These are phyloP conservation scores for Cossypha heuglini DNA, from an alignment of 2,797 vertebrate genomes.

Conservation along the genomic window DNA sequence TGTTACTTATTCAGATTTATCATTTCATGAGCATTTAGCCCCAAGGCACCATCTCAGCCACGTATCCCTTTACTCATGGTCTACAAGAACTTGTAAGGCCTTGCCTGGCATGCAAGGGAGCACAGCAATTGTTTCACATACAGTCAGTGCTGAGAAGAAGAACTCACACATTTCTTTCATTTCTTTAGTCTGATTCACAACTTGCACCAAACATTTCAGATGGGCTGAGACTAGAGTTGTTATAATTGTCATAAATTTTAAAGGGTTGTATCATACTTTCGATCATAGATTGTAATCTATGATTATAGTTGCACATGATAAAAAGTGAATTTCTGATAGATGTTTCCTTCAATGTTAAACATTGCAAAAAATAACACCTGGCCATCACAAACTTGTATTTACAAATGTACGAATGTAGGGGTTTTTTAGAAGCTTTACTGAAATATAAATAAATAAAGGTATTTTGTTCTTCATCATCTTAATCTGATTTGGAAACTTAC, in stretches of 20 bases:
- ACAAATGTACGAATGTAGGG: background rate
- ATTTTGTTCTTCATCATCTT: background rate
- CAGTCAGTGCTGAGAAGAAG: background rate
- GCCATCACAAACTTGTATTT: background rate
- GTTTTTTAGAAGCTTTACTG: background rate
- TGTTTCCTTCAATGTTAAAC: background rate
- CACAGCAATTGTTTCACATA: background rate
- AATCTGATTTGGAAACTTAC: background rate
- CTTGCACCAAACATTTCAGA: background rate
- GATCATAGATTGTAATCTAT: background rate
- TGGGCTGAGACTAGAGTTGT: background rate
- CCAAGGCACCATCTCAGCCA: background rate
- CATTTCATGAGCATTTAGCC: background rate
- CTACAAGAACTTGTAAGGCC: conserved; percentile 6
- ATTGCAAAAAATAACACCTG: background rate
- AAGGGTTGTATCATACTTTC: background rate
- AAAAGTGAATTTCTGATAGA: background rate
- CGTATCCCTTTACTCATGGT: background rate
- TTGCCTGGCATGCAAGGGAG: background rate
- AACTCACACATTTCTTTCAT: background rate
- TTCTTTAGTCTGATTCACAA: background rate
- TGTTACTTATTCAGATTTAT: conserved; percentile 21
- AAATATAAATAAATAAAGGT: background rate
- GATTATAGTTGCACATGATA: background rate
- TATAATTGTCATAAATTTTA: background rate